phyloP scores from a whole-genome alignment of 2,888 invertebrate genomes.

The Drosophila imparisetae region DNA sequence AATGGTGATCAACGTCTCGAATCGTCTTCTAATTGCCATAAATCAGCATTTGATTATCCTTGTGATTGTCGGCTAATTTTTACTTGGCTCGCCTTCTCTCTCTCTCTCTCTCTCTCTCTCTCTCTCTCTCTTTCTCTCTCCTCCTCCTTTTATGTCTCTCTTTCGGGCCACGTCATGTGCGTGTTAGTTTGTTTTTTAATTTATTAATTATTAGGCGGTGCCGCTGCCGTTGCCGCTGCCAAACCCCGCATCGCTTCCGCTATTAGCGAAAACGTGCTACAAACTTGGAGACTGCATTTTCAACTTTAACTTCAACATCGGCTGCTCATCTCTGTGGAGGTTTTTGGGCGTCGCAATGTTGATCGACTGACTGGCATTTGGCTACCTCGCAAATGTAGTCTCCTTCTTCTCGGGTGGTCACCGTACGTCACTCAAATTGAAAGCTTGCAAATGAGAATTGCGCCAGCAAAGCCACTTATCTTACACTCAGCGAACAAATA shows the following conservation, averaged over 20 bases:
- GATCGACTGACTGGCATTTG: constrained; percentile 64
- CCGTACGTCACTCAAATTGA: constrained; percentile 77
- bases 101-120: not conserved
- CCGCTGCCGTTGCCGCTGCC: constrained; percentile 21
- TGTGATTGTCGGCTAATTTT: constrained; percentile 30
- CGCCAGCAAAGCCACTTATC: constrained; percentile 25
- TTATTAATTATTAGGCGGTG: constrained; percentile 77
- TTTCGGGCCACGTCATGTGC: constrained; percentile 58
- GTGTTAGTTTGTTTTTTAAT: constrained; percentile 75
- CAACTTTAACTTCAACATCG: not conserved
- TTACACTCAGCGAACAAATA: not conserved
- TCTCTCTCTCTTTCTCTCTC: not conserved
- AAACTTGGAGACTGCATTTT: not conserved
- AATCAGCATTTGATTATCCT: constrained; percentile 80
- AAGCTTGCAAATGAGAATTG: constrained; percentile 76
- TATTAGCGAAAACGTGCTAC: constrained; percentile 63
- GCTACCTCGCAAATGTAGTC: constrained; percentile 63
- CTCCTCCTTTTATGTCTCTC: constrained; percentile 1
- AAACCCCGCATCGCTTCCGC: constrained; percentile 67
- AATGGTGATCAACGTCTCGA: constrained; percentile 40
- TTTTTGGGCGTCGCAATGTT: constrained; percentile 34
- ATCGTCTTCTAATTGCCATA: constrained; percentile 69
- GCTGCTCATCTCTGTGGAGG: constrained; percentile 16
- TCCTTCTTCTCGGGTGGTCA: constrained; percentile 71
- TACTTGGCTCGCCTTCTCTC: not conserved